Evolutionary conservation across 2,797 vertebrate species (phyloP), one percentile per base, ranked within the genome.

Genomic region (Hippocampus kuda): DNA sequence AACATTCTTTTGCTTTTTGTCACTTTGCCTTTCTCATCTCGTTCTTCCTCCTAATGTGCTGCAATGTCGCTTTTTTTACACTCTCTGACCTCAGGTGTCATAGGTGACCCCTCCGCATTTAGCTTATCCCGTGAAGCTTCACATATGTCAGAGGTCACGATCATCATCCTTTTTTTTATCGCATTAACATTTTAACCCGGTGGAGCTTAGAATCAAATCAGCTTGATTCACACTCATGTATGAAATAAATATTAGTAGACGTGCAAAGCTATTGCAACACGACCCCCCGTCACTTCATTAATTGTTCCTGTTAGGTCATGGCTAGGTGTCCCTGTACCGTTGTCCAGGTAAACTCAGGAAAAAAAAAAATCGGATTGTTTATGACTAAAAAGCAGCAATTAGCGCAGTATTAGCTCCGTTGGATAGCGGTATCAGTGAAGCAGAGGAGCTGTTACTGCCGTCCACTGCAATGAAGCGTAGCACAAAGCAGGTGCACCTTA

Each of bases 1-100:
- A 85, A 79, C 5, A 80, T 82, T 73, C 65, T 81, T 78, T 70
- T 79, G 78, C 77, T 75, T 83, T 38, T 81, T 82, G 76, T 81
- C 80, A 77, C 57, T 77, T 68, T 65, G 60, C 67, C 65, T 67
- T 74, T 61, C 30, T 61, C 59, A 61, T 61, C 68, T 79, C 71
- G 27, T 42, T 81, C 75, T 80, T 73, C 77, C 66, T 69, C 67
- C 79, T 72, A 74, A 49, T 70, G 59, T 44, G 65, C 27, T 77
- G 81, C 78, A 75, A 76, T 75, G 76, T 62, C 70, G 72, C 30
- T 69, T 70, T 75, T 67, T 71, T 53, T 72, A 60, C 56, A 70
- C 68, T 70, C 66, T 30, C 60, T 42, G 30, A 62, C 70, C 56
- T 70, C 72, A 22, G 20, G 22, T 38, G 44, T 51, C 22, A 0